A percentile compares a stretch with the other conserved stretches of the same genome.
These are phyloP conservation scores for Nemapogon koenigi DNA, from an alignment of 2,888 invertebrate genomes.

Conservation along the genomic window DNA sequence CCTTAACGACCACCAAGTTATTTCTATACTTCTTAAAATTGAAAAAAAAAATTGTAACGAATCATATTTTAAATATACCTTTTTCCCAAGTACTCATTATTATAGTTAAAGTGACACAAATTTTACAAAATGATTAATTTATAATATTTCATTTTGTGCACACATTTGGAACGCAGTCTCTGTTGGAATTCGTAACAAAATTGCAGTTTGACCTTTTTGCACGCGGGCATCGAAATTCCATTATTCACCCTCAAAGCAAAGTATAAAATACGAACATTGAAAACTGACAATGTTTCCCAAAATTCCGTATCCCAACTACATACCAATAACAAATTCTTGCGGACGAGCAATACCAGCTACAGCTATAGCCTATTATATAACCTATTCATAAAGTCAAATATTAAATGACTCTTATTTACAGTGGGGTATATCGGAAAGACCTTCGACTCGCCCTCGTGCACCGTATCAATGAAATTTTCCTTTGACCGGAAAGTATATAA, in stretches of 20 bases:
- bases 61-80: slow-evolving; percentile 3
- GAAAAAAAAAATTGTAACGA: slow-evolving; percentile 13
- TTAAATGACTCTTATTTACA: slow-evolving; percentile 38
- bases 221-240: too few species aligned
- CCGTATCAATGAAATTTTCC: slow-evolving; percentile 41
- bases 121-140: too few species aligned
- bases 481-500: slow-evolving; percentile 33
- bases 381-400: slow-evolving; percentile 23
- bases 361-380: too few species aligned
- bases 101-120: too few species aligned
- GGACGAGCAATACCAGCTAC: slow-evolving; percentile 13
- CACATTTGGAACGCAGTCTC: too few species aligned
- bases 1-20: slow-evolving; percentile 12
- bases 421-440: slow-evolving; percentile 32
- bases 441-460: slow-evolving; percentile 27
- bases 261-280: too few species aligned
- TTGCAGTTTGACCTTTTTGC: too few species aligned
- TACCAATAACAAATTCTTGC: slow-evolving; percentile 41
- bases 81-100: slow-evolving; percentile 3
- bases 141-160: too few species aligned
- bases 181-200: too few species aligned
- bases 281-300: too few species aligned
- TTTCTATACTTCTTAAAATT: slow-evolving; percentile 5
- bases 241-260: too few species aligned
- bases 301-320: slow-evolving; percentile 52